These are phyloP conservation scores for Ectobius pallidus DNA, from an alignment of 2,888 invertebrate species.

Conservation along the genomic window DNA sequence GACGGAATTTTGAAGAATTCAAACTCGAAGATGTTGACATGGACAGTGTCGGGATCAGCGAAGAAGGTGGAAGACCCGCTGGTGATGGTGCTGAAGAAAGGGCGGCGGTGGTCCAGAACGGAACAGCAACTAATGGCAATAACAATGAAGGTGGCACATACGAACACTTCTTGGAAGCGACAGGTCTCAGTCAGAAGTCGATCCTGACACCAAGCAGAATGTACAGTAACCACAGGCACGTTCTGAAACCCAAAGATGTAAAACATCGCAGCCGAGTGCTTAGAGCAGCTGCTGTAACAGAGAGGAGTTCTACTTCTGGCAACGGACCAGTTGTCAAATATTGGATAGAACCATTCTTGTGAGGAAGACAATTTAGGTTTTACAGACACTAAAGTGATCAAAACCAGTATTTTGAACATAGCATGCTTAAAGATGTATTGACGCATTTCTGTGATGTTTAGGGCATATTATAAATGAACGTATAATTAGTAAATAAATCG, in stretches of 20 bases:
- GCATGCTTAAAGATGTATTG: too few species aligned
- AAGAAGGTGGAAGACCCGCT: slow-evolving; percentile 41
- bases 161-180: slow-evolving; percentile 78
- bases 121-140: neutral
- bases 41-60: slow-evolving; percentile 42
- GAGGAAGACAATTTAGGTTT: slow-evolving; percentile 27
- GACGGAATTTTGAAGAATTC: slow-evolving; percentile 81
- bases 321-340: slow-evolving; percentile 51
- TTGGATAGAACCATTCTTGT: slow-evolving; percentile 57
- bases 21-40: slow-evolving; percentile 76
- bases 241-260: slow-evolving; percentile 78
- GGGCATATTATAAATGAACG: too few species aligned
- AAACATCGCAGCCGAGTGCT: slow-evolving; percentile 74
- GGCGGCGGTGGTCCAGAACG: slow-evolving; percentile 56
- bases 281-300: slow-evolving; percentile 56
- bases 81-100: slow-evolving; percentile 46
- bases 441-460: too few species aligned
- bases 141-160: slow-evolving; percentile 55
- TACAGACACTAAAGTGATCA: too few species aligned
- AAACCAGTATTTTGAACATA: too few species aligned
- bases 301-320: slow-evolving; percentile 42
- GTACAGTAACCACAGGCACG: slow-evolving; percentile 76
- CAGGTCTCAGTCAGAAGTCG: slow-evolving; percentile 80
- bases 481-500: too few species aligned
- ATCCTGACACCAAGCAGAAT: slow-evolving; percentile 71